These are phyloP conservation scores for Aptenodytes forsteri DNA, from an alignment of 2,113 vertebrate species.

Conservation along the genomic window DNA sequence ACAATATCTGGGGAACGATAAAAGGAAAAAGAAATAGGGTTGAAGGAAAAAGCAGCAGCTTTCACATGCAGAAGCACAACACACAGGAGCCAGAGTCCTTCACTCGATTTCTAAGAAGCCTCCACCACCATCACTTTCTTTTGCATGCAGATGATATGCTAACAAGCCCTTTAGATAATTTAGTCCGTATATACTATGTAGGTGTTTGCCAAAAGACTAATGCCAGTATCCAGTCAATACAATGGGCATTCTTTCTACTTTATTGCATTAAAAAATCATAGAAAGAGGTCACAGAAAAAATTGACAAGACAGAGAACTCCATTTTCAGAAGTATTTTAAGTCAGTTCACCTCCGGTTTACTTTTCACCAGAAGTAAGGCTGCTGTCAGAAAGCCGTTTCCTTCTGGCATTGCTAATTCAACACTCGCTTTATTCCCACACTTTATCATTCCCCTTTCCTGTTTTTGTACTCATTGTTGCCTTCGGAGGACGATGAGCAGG, in stretches of 20 bases:
- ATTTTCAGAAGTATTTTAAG: not conserved
- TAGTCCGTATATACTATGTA: not conserved
- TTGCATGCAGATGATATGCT: not conserved
- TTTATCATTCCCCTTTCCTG: conserved; percentile 35
- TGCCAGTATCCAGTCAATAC: not conserved
- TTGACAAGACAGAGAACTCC: not conserved
- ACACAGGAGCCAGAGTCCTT: not conserved
- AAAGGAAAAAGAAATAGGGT: not conserved
- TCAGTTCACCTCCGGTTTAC: not conserved
- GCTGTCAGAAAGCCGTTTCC: not conserved
- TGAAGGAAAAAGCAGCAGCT: not conserved
- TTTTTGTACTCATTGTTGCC: not conserved
- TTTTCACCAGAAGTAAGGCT: not conserved
- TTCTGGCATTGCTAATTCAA: not conserved
- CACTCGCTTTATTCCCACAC: not conserved
- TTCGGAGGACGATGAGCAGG: not conserved
- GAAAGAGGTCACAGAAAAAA: not conserved
- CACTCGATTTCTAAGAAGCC: not conserved
- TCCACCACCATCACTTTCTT: not conserved
- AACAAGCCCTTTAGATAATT: not conserved
- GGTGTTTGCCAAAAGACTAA: not conserved
- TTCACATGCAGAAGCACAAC: not conserved
- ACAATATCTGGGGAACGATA: not conserved
- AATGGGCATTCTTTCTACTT: not conserved
- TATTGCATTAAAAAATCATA: not conserved